Evolutionary conservation across 2,888 invertebrate species (phyloP), one percentile per base, ranked within the genome.

Genomic region (Himalopsyche tibetana): DNA sequence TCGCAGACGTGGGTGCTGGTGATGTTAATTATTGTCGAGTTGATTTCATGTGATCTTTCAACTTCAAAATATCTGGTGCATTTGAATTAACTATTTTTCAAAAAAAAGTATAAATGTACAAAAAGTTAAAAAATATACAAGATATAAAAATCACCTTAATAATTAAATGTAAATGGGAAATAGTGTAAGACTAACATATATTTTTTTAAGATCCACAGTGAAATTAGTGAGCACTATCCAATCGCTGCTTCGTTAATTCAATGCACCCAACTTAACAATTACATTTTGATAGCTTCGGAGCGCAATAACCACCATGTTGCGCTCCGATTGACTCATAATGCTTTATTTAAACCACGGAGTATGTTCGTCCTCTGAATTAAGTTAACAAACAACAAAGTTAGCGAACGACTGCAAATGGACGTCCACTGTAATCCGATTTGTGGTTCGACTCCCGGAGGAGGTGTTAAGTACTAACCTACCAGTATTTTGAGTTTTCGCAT

Each of bases 401-500:
- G 63, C 83, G 42, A n/a, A 83, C 83, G 74, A 74, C 55, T 79
- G 69, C 85, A 85, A 85, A 85, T 85, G 85, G 85, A 85, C 82
- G 85, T 45, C 82, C 82, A 82, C 79, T 85, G 85, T 85, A 85
- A 85, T 85, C 85, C 85, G 45, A 82, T 85, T 85, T 85, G 82
- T 40, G 74, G 82, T 63, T 63, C 63, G 63, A 63, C 63, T 63
- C 63, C 63, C 63, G 28, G 19, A 28, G 63, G 63, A 63, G 63
- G 63, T 63, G 63, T 63, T 63, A 63, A n/a, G n/a, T 19, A 63
- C 63, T 15, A 19, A 63, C 63, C 19, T 63, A 63, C 63, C 63
- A 63, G 63, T 63, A 63, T 63, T 63, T n/a, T 63, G 28, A 63
- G 63, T 63, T 63, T 63, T 63, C 63, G 19, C 63, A 28, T 63